These are phyloP conservation scores for Hanleya hanleyi DNA, from an alignment of 2,888 invertebrate genomes.

Conservation along the genomic window DNA sequence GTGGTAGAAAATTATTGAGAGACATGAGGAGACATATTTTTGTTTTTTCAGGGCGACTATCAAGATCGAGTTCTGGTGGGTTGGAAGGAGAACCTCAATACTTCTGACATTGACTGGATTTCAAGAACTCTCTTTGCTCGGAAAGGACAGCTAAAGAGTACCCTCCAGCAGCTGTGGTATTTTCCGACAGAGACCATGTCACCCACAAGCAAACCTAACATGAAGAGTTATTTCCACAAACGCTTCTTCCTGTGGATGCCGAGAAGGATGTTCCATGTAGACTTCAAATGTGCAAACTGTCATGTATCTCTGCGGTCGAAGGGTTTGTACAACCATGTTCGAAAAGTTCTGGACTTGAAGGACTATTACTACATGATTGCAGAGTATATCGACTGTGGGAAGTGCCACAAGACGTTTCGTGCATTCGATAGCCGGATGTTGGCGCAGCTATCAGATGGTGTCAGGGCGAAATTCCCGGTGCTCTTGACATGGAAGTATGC, in stretches of 20 bases:
- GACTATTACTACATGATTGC: neutral
- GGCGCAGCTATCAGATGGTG: neutral
- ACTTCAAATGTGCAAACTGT: too few species aligned
- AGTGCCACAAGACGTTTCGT: neutral
- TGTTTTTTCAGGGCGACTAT: too few species aligned
- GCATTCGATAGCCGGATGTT: neutral
- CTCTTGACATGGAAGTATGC: neutral
- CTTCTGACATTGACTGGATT: neutral
- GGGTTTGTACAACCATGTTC: neutral
- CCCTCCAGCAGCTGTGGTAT: neutral
- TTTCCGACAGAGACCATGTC: too few species aligned
- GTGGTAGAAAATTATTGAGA: too few species aligned
- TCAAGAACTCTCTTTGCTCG: neutral
- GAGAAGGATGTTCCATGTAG: too few species aligned
- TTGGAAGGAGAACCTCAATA: too few species aligned
- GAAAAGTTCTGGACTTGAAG: neutral
- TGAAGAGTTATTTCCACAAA: neutral
- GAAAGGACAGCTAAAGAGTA: neutral
- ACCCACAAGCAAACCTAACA: neutral
- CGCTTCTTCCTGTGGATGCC: neutral
- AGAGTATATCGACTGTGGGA: neutral
- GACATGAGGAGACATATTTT: too few species aligned
- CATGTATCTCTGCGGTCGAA: too few species aligned
- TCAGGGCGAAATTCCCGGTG: neutral
- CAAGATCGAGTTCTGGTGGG: too few species aligned